phyloP scores from a whole-genome alignment of 1,140 invertebrate species.

The Tetramorium parvispinum region DNA sequence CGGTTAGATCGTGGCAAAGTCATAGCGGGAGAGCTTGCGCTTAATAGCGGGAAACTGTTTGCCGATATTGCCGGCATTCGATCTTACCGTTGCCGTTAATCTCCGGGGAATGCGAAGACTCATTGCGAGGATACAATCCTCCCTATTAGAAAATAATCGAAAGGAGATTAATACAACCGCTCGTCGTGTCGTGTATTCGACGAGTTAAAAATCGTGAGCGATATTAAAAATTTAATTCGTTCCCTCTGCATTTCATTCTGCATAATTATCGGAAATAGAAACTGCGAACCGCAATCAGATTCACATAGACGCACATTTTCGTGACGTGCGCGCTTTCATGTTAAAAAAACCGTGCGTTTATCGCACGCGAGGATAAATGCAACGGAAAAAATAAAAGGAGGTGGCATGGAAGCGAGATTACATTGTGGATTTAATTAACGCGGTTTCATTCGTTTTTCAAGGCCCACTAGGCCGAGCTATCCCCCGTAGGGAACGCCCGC shows the following conservation, averaged over 20 bases:
- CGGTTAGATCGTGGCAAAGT: constrained; percentile 20
- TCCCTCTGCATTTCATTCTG: not conserved
- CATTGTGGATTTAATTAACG: constrained; percentile 55
- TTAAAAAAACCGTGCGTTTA: not conserved
- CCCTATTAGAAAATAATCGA: constrained; percentile 22
- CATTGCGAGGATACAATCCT: constrained; percentile 33
- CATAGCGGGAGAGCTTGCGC: constrained; percentile 20
- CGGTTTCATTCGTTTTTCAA: constrained; percentile 47
- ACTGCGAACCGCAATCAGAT: not conserved
- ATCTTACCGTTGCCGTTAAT: constrained; percentile 45
- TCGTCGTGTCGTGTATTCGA: not conserved
- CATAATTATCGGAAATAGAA: not conserved
- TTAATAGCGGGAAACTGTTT: constrained; percentile 54
- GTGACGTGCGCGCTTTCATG: not conserved
- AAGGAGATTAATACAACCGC: not conserved
- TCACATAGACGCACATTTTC: not conserved
- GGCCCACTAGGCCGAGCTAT: constrained; percentile 14
- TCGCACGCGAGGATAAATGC: not conserved
- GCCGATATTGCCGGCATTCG: constrained; percentile 38
- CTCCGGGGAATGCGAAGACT: constrained; percentile 39
- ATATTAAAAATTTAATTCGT: constrained; percentile 1
- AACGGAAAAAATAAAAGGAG: not conserved
- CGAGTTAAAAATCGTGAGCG: not conserved
- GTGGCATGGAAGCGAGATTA: constrained; percentile 14
- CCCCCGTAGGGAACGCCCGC: constrained; percentile 29